These are phyloP conservation scores for Lepidotrigona ventralis DNA, from an alignment of 1,140 invertebrate genomes.

Conservation along the genomic window DNA sequence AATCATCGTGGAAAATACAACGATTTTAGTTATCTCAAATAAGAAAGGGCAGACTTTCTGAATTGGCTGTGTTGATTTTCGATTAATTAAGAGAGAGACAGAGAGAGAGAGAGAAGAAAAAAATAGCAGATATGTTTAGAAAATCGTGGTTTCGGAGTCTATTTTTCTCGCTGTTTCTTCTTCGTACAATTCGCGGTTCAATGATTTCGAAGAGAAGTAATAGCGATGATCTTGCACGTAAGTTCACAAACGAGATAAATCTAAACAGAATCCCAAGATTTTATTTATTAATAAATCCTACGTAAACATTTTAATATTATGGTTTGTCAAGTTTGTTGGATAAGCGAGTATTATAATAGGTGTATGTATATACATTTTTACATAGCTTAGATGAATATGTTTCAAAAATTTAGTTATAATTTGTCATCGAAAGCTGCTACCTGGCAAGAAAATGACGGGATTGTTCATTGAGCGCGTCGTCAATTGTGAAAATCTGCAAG, in stretches of 20 bases:
- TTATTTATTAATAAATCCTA: not conserved
- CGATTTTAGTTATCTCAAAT: not conserved
- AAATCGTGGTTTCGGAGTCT: conserved; percentile 42
- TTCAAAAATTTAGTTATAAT: conserved; percentile 79
- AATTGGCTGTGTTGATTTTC: not conserved
- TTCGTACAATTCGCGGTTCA: conserved; percentile 17
- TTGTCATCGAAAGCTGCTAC: conserved; percentile 87
- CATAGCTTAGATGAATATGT: conserved; percentile 2
- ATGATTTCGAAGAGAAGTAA: conserved; percentile 28
- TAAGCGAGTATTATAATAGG: not conserved
- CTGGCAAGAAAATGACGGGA: conserved; percentile 85
- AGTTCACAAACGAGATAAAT: conserved; percentile 34
- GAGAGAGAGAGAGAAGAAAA: no score
- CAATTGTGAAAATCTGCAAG: conserved; percentile 85
- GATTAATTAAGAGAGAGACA: not conserved
- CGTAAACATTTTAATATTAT: not conserved
- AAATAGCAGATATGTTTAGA: conserved; percentile 6
- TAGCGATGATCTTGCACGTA: conserved; percentile 49
- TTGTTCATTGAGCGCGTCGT: conserved; percentile 84
- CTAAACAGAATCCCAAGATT: not conserved
- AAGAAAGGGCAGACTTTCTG: not conserved
- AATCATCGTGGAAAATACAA: not conserved
- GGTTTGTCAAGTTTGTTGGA: not conserved
- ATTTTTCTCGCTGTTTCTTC: conserved; percentile 12
- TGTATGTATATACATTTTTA: not conserved